Evolutionary conservation across 2,888 invertebrate species (phyloP).

Genomic region (Phyllotreta striolata): DNA sequence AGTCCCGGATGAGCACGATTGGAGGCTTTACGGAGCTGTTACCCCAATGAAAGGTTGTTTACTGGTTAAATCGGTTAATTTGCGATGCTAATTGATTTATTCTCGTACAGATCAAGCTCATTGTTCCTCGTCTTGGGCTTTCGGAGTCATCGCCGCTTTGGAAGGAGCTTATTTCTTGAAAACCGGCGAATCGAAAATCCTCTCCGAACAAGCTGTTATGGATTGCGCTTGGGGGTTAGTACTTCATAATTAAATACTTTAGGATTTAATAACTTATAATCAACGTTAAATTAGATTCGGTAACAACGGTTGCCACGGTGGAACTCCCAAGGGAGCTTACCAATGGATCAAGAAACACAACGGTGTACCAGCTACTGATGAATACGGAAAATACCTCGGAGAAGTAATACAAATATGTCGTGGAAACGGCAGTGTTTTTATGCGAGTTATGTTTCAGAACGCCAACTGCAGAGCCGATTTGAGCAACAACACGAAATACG

Average conservation of each 20-base stretch:
- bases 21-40: slow-evolving; percentile 92
- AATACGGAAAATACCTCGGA: too few species aligned
- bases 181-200: too few species aligned
- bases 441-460: slow-evolving; percentile 68
- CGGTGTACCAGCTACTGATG: too few species aligned
- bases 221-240: too few species aligned
- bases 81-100: slow-evolving; percentile 18
- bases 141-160: slow-evolving; percentile 91
- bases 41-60: slow-evolving; percentile 84
- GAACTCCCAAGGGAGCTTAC: too few species aligned
- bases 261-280: slow-evolving; percentile 50
- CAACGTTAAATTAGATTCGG: background rate
- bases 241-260: too few species aligned
- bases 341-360: too few species aligned
- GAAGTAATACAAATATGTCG: background rate
- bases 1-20: slow-evolving; percentile 83
- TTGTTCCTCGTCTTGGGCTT: slow-evolving; percentile 97
- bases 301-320: too few species aligned
- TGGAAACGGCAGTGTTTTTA: background rate
- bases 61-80: background rate
- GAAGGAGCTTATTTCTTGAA: slow-evolving; percentile 87
- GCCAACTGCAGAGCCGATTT: slow-evolving; percentile 86
- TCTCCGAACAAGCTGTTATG: too few species aligned
- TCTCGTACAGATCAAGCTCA: slow-evolving; percentile 84
- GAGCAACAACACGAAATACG: slow-evolving; percentile 67